Evolutionary conservation across 2,888 invertebrate species (phyloP).

Genomic region (Seladonia tumulorum): DNA sequence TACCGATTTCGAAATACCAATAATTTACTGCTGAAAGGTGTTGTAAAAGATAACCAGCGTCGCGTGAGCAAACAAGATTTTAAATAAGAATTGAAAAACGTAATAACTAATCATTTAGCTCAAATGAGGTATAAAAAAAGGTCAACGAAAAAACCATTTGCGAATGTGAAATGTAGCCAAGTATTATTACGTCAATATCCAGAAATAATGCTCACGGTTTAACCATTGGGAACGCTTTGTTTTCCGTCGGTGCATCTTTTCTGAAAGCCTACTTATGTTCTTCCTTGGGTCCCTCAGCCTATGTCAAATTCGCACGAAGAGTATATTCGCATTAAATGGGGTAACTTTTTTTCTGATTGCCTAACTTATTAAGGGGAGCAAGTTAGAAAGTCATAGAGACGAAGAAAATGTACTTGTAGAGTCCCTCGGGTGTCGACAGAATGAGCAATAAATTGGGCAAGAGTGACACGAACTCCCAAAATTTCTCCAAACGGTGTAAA

Average conservation of each 20-base stretch:
- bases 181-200: background rate
- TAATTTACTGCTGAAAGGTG: background rate
- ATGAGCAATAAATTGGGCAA: slow-evolving; percentile 48
- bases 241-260: background rate
- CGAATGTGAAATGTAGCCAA: background rate
- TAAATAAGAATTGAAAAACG: no score
- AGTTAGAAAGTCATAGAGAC: slow-evolving; percentile 33
- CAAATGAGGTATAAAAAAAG: background rate
- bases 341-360: background rate
- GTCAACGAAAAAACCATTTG: background rate
- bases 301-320: background rate
- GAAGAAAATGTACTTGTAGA: background rate
- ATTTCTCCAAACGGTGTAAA: slow-evolving; percentile 71
- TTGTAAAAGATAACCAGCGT: no score
- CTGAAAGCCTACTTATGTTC: no score
- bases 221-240: background rate
- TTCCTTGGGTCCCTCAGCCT: no score
- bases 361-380: background rate
- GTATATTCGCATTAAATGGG: background rate
- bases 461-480: slow-evolving; percentile 21
- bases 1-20: background rate
- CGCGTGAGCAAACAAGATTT: background rate
- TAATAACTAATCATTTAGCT: background rate
- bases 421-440: slow-evolving; percentile 40
- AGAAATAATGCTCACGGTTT: background rate